Base-by-base conservation (phyloP, 30 jellyfish, hydroid and myxozoan genomes). In the Clytia hemisphaerica region DNA sequence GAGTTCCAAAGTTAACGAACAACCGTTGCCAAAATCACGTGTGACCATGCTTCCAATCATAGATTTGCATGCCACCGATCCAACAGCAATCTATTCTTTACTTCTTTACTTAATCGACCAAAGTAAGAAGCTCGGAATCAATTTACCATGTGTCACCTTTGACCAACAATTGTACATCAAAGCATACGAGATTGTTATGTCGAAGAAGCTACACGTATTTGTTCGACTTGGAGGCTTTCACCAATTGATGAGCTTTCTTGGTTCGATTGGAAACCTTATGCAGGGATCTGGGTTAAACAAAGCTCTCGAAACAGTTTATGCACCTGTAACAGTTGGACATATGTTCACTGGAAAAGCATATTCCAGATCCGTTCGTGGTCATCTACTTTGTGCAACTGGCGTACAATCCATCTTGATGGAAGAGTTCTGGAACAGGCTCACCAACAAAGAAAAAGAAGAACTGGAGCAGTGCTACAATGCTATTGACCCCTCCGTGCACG, bases 351-450 rank as follows among this genome's bases (percentile, higher is more conserved):
- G 65, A 50, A 50, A 50, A 28, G 65, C 65, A 7, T 50, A 50
- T 50, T 50, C 28, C 65, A 15, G 65, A 7, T 14, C 14, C 27
- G 28, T 50, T 6, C 65, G 65, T 7, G 65, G 65, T 9, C 65
- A 50, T 28, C 65, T 50, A 9, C 65, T 50, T 50, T 50, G 65
- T 21, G 65, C 65, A 50, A 9, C 65, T 50, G 65, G 28, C 22
- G 28, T 50, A 9, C 65, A 50, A 21, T 7, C 28, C 14, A 15
- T 50, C 27, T 50, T 50, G 28, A 50, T 50, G 6, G 65, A 50
- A 50, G 65, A 50, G 27, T 50, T 50, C 65, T 50, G 65, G 65
- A 10, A 50, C n/a, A n/a, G n/a, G n/a, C n/a, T n/a, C n/a, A n/a
- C n/a, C n/a, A n/a, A n/a, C 27, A 21, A 50, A 15, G 65, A 50